Evolutionary conservation across 2,888 invertebrate genomes (phyloP), one percentile per base, ranked within the genome.

Genomic region (Chromoteleia sp.): DNA sequence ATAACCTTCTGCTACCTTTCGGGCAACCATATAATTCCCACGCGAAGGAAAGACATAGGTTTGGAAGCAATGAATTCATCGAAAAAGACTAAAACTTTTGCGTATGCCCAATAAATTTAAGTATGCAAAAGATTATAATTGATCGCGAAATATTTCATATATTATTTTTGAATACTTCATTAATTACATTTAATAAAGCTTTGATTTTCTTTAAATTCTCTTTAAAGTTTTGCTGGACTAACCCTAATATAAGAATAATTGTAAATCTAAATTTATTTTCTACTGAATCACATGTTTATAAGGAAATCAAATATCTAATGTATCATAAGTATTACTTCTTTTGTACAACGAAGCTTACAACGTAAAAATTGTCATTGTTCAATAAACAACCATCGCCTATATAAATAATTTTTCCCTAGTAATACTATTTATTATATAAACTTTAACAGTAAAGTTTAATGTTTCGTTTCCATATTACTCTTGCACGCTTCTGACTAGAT

Each of bases 401-500:
- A 78, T 39, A 78, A 71, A 63, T 70, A 52, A 68, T 59, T 36
- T 59, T 52, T 65, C 12, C 30, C 67, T 79, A 79, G 14, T 79
- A 79, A 73, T 79, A 79, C 67, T 73, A 61, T 74, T 50, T 54
- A 33, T 74, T 59, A 52, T 43, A 33, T 65, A 61, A 75, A 80
- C 50, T 68, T 68, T 58, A 65, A 75, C 70, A 70, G 52, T 75
- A 56, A 43, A 50, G 36, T 43, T 75, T 61, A 15, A 56, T 59
- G 33, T 45, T 43, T 29, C 48, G 33, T 39, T 39, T 58, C 19
- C 12, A 14, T 39, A 58, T 21, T 76, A 54, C 68, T 75, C 54
- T 79, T 79, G 67, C 73, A 74, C 79, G 36, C 67, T 79, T 56
- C 54, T 79, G 79, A 79, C 79, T 79, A 79, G 79, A 79, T 17